Evolutionary conservation across 2,888 invertebrate genomes (phyloP).

Genomic region (Strigamia transsilvanica): DNA sequence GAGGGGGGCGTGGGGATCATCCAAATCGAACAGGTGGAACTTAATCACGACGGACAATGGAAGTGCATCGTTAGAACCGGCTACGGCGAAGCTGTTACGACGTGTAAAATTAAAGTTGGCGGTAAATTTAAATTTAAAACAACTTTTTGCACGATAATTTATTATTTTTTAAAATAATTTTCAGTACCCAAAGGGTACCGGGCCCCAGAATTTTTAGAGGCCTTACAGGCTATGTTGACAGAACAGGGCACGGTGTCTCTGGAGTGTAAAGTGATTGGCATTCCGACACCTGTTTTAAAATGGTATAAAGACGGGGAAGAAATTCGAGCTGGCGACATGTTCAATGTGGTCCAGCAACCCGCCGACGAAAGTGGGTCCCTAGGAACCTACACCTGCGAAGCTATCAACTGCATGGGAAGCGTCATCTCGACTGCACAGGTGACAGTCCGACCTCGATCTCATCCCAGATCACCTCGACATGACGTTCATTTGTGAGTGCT

Average conservation of each 20-base stretch:
- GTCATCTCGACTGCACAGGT: slow-evolving; percentile 84
- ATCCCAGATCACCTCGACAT: slow-evolving; percentile 50
- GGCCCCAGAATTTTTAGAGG: slow-evolving; percentile 85
- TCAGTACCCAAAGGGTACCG: slow-evolving; percentile 86
- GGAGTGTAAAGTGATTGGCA: slow-evolving; percentile 85
- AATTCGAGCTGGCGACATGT: slow-evolving; percentile 88
- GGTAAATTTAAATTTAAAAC: slow-evolving; percentile 59
- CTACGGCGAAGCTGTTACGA: slow-evolving; percentile 62
- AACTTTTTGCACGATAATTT: not conserved
- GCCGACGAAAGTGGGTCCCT: slow-evolving; percentile 84
- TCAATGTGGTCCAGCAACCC: slow-evolving; percentile 80
- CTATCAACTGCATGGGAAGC: slow-evolving; percentile 87
- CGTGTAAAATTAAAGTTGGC: slow-evolving; percentile 62
- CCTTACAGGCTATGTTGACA: slow-evolving; percentile 81
- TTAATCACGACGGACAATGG: slow-evolving; percentile 78
- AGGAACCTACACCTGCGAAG: slow-evolving; percentile 87
- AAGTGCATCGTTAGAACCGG: slow-evolving; percentile 62
- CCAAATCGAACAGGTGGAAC: slow-evolving; percentile 78
- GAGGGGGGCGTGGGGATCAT: slow-evolving; percentile 79
- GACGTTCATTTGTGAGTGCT: slow-evolving; percentile 48
- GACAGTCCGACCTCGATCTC: slow-evolving; percentile 70
- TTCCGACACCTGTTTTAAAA: slow-evolving; percentile 75
- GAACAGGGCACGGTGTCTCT: slow-evolving; percentile 88
- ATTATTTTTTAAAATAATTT: slow-evolving; percentile 31
- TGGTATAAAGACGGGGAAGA: slow-evolving; percentile 61